Percentiles rank a stretch among this genome's conserved stretches.
phyloP scores from a whole-genome alignment of 2,888 invertebrate species.

The Drosophila anomelani region DNA sequence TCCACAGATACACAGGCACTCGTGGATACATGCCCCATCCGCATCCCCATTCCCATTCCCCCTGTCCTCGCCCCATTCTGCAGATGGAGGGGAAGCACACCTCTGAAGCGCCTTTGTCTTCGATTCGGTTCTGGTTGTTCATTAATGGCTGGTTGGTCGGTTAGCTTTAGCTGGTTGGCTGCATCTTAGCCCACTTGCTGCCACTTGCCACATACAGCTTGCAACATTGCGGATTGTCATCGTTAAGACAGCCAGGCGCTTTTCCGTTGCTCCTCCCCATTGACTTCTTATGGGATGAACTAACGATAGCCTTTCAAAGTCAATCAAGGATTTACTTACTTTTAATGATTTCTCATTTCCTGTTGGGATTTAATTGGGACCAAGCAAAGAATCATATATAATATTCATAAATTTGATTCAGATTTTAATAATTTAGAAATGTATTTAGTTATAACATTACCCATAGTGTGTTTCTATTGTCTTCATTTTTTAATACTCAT shows the following conservation, averaged over 20 bases:
- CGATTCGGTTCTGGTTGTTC: constrained; percentile 36
- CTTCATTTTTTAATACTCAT: too few species aligned
- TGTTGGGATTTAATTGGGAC: background rate
- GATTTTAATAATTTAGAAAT: background rate
- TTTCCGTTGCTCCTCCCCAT: constrained; percentile 58
- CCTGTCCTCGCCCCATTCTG: background rate
- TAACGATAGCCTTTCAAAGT: background rate
- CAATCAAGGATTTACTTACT: background rate
- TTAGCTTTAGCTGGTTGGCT: constrained; percentile 49
- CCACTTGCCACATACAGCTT: constrained; percentile 41
- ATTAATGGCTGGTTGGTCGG: constrained; percentile 55
- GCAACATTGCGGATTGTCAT: constrained; percentile 51
- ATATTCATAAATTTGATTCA: background rate
- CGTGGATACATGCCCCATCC: constrained; percentile 1
- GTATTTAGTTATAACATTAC: too few species aligned
- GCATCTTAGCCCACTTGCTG: constrained; percentile 42
- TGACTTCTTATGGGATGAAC: background rate
- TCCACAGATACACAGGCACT: constrained; percentile 24
- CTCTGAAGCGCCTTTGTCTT: constrained; percentile 51
- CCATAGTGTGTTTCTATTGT: too few species aligned
- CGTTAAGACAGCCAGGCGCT: constrained; percentile 34
- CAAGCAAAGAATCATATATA: background rate
- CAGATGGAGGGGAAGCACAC: constrained; percentile 52
- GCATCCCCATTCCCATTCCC: background rate
- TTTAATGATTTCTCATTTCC: background rate